Percentiles rank a stretch among this genome's conserved stretches.
phyloP scores from a whole-genome alignment of 2,797 vertebrate species.

The Arnoldichthys spilopterus region DNA sequence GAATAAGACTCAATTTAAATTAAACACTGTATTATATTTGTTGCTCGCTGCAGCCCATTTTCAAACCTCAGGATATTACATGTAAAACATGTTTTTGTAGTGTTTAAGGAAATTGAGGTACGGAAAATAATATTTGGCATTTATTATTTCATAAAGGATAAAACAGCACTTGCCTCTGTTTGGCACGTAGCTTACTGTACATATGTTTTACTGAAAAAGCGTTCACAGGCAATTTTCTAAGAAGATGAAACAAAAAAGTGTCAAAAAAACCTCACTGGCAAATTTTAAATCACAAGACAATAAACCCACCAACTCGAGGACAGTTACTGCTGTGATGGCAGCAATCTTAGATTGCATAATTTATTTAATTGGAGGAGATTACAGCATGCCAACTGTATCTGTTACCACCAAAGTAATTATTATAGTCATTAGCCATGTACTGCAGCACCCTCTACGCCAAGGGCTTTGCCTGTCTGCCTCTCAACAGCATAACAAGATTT shows the following conservation, averaged over 20 bases:
- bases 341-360: background rate
- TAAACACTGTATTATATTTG: constrained; percentile 16
- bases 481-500: constrained; percentile 12
- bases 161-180: background rate
- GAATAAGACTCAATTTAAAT: background rate
- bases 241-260: background rate
- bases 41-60: constrained; percentile 27
- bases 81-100: constrained; percentile 17
- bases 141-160: constrained; percentile 18
- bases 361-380: constrained; percentile 17
- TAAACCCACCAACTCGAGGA: constrained; percentile 4
- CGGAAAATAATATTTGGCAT: constrained; percentile 1
- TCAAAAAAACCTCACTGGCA: constrained; percentile 12
- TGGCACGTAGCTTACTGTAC: background rate
- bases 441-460: background rate
- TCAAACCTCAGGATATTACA: constrained; percentile 34
- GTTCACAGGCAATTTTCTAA: constrained; percentile 13
- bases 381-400: background rate
- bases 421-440: constrained; percentile 8
- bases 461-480: background rate
- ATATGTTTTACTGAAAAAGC: background rate
- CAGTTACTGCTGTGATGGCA: background rate
- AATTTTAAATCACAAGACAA: constrained; percentile 7
- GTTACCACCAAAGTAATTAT: background rate
- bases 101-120: background rate